These are phyloP conservation scores for Lasioglossum figueresi DNA, from an alignment of 2,888 invertebrate genomes.

Conservation along the genomic window DNA sequence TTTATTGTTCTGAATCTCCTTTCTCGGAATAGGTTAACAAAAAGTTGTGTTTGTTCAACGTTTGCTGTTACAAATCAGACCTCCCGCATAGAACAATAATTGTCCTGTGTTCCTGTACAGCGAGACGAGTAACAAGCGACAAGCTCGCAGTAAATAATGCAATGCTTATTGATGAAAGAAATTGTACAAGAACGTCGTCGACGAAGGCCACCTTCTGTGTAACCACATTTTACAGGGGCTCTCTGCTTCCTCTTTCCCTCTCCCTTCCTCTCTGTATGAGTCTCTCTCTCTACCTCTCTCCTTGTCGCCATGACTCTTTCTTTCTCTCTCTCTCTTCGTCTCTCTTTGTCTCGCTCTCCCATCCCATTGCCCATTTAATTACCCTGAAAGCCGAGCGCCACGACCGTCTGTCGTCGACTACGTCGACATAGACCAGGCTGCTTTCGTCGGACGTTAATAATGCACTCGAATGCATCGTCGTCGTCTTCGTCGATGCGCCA, in stretches of 20 bases:
- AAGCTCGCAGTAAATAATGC: neutral
- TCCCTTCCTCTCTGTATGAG: neutral
- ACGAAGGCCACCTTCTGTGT: neutral
- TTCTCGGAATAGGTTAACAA: neutral
- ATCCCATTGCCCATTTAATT: constrained; percentile 69
- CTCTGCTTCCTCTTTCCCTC: neutral
- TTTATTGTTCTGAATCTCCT: neutral
- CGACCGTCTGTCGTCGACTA: constrained; percentile 31
- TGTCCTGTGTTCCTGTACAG: no score
- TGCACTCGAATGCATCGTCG: constrained; percentile 52
- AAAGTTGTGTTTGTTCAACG: no score
- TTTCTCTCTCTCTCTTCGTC: no score
- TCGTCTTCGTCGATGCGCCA: neutral
- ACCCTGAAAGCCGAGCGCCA: constrained; percentile 67
- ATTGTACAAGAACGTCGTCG: neutral
- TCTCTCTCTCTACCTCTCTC: neutral
- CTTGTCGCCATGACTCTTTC: neutral
- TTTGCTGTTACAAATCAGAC: no score
- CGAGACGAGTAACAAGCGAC: neutral
- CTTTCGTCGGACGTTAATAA: constrained; percentile 56
- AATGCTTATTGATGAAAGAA: neutral
- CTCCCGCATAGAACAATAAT: no score
- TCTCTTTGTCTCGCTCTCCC: neutral
- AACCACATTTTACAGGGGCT: neutral
- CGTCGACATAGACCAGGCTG: constrained; percentile 8